Conservation (phyloP, 1,140 invertebrate genomes). For the Drosophila varians region DNA sequence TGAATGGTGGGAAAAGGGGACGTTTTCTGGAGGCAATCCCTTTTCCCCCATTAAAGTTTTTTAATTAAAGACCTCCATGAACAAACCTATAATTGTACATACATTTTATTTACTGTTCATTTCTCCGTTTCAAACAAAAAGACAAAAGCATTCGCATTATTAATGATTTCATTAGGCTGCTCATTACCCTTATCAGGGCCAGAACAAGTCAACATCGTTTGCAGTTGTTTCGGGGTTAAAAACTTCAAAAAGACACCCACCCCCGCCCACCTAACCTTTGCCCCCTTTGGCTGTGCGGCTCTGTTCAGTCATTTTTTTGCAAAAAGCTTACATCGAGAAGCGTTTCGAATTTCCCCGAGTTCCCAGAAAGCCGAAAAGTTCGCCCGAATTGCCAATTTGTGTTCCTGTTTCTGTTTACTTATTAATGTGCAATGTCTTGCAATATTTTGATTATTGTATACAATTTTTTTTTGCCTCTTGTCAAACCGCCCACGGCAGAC, state of each 20-base stretch:
- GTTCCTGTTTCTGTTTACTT: conserved; percentile 29
- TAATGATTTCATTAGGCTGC: conserved; percentile 44
- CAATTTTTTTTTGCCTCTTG: conserved; percentile 5
- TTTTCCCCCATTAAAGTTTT: too few relatives aligned
- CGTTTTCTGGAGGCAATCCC: too few relatives aligned
- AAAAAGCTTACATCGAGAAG: conserved; percentile 20
- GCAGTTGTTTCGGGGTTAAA: conserved; percentile 3
- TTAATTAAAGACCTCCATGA: too few relatives aligned
- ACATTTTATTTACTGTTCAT: too few relatives aligned
- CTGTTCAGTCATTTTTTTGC: too few relatives aligned
- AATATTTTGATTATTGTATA: conserved; percentile 71
- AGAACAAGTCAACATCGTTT: conserved; percentile 9
- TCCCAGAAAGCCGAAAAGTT: conserved; percentile 25
- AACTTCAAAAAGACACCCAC: conserved; percentile 26
- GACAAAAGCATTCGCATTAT: conserved; percentile 19
- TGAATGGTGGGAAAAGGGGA: conserved; percentile 1
- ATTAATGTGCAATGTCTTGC: conserved; percentile 69
- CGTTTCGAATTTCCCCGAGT: conserved; percentile 24
- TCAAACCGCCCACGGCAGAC: conserved; percentile 26
- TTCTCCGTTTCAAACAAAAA: background rate
- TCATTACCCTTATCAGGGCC: conserved; percentile 36
- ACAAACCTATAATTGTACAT: background rate
- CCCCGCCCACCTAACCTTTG: conserved; percentile 13
- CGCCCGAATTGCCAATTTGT: conserved; percentile 9
- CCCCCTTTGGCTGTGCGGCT: conserved; percentile 9